Evolutionary conservation across 2,113 vertebrate species (phyloP), one percentile per base, ranked within the genome.

Genomic region (Oreochromis spilurus): DNA sequence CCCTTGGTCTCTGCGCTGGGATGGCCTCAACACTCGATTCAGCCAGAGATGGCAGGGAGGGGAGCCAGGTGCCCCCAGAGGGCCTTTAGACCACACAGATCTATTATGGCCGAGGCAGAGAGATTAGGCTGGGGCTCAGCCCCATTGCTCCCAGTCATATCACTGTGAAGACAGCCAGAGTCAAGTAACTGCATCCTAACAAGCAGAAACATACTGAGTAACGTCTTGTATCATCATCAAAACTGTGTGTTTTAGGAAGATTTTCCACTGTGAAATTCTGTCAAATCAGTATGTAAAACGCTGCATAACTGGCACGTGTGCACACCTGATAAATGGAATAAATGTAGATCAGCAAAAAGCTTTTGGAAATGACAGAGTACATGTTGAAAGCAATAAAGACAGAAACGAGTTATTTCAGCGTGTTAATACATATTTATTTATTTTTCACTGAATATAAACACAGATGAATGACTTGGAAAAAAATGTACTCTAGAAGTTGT

Each of bases 31-130:
- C 78, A 72, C 93, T 95, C 90, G 92, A 96, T 96, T 93, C 70
- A 81, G 93, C 92, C 90, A 91, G 88, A 87, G 92, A 90, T 90
- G 91, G 91, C 91, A 85, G 91, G 90, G 92, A 93, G 91, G 84
- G 82, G 85, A 94, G 95, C 94, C 93, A 94, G 94, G 94, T 96
- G 92, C 86, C 94, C 93, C 91, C 43, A n/a, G 85, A 89, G 89
- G 70, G 57, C 85, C 90, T 36, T 57, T 58, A 88, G 89, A 93
- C 77, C 87, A 81, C 84, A 88, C 85, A 92, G 88, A 87, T 91
- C 87, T 88, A 88, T 87, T 86, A 86, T 84, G 87, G 82, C 65
- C 11, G n/a, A 88, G 62, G 83, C 89, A 79, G 84, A 84, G 79
- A 79, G 54, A 90, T 67, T 91, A 77, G 29, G 82, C 79, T 40